Evolutionary conservation across 2,113 vertebrate genomes (phyloP), one percentile per base, ranked within the genome.

Genomic region (Nyctereutes procyonoides): DNA sequence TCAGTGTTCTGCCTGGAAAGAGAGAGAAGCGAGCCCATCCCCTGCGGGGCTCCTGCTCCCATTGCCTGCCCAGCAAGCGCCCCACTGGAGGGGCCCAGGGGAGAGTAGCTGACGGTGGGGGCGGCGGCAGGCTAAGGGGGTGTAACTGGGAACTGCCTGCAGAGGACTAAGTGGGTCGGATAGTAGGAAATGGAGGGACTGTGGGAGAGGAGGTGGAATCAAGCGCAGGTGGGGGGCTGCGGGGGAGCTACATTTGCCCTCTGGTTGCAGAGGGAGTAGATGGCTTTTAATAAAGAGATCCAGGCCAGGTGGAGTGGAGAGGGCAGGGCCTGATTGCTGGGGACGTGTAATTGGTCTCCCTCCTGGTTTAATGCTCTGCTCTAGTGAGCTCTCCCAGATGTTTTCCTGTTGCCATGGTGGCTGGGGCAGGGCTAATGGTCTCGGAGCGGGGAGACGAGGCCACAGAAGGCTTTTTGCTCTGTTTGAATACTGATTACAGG

Each of bases 381-480:
- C 74, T 0, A 4, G 63, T 11, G 77, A 0, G 20, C 79, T 73
- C 96, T 97, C 96, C 97, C 90, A 58, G 84, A 82, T 96, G 92
- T 92, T 90, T 95, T 71, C 2, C 80, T 76, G 96, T 98, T 98
- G 96, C 97, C 96, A 96, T 97, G 98, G 96, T 0, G 69, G 95
- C 97, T n/a, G 60, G 97, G 92, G 32, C 86, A 55, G 60, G 81
- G 90, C 84, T 97, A 96, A 96, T 89, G 95, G 95, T 88, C 8
- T 5, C 24, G 30, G 88, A 76, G 73, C 43, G 92, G 71, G 48
- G 87, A 80, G 93, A 60, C 1, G 95, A 93, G 95, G 92, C 92
- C 90, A 28, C 89, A 38, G 84, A 93, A 96, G 88, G 92, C 96
- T 97, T 83, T 97, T 73, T 94, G 87, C 97, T 96, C 62, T 48